Conservation (phyloP, 2,113 vertebrate genomes). For the Mobula birostris region DNA sequence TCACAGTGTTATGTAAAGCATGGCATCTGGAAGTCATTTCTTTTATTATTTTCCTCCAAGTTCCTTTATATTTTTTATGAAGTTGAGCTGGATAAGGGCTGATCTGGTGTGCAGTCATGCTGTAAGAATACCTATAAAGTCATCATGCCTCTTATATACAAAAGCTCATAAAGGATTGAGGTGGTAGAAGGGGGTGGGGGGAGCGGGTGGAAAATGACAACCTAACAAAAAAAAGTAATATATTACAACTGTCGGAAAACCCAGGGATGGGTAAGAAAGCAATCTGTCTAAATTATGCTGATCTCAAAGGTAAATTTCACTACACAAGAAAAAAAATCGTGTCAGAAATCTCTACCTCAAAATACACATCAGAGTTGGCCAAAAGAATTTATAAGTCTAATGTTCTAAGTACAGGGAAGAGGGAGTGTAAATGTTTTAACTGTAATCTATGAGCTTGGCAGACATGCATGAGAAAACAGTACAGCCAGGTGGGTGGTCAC, state of each 20-base stretch:
- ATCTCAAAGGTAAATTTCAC: conserved; percentile 7
- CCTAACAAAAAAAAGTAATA: conserved; percentile 19
- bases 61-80: conserved; percentile 52
- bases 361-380: neutral
- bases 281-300: conserved; percentile 23
- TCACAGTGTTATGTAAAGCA: conserved; percentile 42
- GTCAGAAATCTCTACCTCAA: neutral
- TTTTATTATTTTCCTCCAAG: conserved; percentile 57
- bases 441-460: conserved; percentile 4
- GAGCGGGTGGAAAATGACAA: neutral
- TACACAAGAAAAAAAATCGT: neutral
- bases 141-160: neutral
- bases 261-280: neutral
- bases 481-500: conserved; percentile 35
- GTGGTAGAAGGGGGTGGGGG: too few relatives aligned
- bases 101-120: conserved; percentile 54
- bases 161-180: neutral
- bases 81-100: conserved; percentile 56
- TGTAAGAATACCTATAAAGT: conserved; percentile 35
- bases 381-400: neutral
- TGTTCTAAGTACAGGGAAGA: neutral
- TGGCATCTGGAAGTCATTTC: conserved; percentile 62
- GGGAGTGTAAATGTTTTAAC: conserved; percentile 32
- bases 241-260: neutral
- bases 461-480: conserved; percentile 4